Evolutionary conservation across 2,113 vertebrate species (phyloP).

Genomic region (Bothrops jararaca): DNA sequence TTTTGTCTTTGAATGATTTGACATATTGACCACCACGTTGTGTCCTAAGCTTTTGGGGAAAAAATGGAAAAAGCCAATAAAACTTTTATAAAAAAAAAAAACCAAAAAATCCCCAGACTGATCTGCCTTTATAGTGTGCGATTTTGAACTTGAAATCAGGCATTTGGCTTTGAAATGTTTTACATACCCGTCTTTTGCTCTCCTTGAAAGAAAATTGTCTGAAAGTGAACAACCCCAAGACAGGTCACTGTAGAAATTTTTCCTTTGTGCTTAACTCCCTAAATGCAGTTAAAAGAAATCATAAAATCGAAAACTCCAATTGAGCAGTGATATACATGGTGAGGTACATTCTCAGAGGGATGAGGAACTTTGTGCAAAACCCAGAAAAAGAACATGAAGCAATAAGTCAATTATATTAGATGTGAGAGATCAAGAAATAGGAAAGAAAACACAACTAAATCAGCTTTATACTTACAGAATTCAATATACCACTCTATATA

Average conservation of each 20-base stretch:
- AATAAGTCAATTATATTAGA: neutral
- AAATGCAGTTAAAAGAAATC: neutral
- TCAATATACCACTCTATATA: neutral
- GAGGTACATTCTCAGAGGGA: neutral
- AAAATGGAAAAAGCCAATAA: too few relatives aligned
- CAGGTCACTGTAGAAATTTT: neutral
- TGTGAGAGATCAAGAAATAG: neutral
- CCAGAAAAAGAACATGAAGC: neutral
- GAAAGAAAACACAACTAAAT: neutral
- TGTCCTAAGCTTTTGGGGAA: too few relatives aligned
- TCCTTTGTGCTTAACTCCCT: neutral
- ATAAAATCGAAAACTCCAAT: too few relatives aligned
- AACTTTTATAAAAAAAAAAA: too few relatives aligned
- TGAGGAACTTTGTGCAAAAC: neutral
- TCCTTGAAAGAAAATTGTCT: neutral
- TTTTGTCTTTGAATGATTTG: too few relatives aligned
- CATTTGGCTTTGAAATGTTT: neutral
- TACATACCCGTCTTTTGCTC: neutral
- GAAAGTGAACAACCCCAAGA: neutral
- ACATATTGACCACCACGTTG: too few relatives aligned
- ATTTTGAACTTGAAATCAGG: neutral
- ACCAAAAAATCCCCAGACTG: too few relatives aligned
- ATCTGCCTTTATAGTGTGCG: neutral
- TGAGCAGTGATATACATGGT: too few relatives aligned
- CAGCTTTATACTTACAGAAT: neutral